Base-by-base conservation (phyloP, 2,113 vertebrate genomes). In the Istiophorus platypterus region DNA sequence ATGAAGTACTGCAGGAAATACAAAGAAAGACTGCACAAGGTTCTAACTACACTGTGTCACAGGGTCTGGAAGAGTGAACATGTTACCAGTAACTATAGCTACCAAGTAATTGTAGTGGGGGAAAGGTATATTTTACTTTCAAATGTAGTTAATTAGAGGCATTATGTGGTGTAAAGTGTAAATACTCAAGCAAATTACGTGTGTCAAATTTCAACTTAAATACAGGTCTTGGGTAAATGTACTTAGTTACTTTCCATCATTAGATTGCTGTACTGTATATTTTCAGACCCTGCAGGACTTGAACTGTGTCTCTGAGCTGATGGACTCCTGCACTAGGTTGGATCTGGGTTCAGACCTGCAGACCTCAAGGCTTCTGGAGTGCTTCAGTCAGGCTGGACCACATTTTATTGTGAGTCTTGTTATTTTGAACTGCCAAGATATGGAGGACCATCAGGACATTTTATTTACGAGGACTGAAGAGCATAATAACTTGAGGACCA, bases 301-400 rank as follows among this genome's bases (percentile, higher is more conserved):
- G 65, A 67, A 58, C 0, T 62, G 45, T 49, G 82, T 90, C 22
- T 88, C 78, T 10, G 75, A 91, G 52, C 76, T 92, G 75, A 52
- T 92, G 78, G 88, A 91, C 75, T 90, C 86, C 7, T 87, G 86
- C 61, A 81, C 86, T 10, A 22, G 24, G 22, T 18, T 90, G 71
- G 91, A 92, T 39, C 82, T 92, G 75, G 89, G 86, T 5, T 91
- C 88, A 29, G 86, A 90, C 7, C 34, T 63, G 56, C 78, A 91
- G 62, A 90, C 89, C 61, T 85, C 92, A 72, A 94, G 92, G 59
- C 90, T 98, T 66, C 92, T 92, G 70, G 91, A 95, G 66, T 95
- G 91, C 61, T 95, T 98, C 90, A 94, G 81, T 24, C 85, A 95
- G 82, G 95, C 95, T 86, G 96, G 95, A 79, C 95, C 96, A 29